These are phyloP conservation scores for Chionomys nivalis DNA, from an alignment of 2,113 vertebrate genomes.

Conservation along the genomic window DNA sequence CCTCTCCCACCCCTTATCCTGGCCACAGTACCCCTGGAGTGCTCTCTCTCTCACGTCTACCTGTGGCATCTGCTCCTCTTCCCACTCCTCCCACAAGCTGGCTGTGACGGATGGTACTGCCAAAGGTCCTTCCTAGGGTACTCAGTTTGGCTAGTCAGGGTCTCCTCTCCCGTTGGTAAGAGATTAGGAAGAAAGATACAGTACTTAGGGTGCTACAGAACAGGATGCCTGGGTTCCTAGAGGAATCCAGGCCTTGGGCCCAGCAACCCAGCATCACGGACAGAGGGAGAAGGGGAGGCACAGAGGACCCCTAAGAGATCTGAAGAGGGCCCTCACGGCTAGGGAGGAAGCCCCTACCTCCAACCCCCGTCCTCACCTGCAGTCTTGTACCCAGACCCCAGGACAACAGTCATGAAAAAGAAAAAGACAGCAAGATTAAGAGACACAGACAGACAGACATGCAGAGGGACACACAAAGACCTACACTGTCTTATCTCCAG, in stretches of 20 bases:
- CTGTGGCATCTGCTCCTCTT: conserved; percentile 37
- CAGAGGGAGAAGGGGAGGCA: not conserved
- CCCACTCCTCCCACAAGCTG: not conserved
- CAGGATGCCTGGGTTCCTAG: not conserved
- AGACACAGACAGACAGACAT: not conserved
- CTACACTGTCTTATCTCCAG: conserved; percentile 80
- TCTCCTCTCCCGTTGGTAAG: conserved; percentile 9
- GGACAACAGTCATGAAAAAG: not conserved
- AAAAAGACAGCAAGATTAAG: not conserved
- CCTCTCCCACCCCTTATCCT: not conserved
- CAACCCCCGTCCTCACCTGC: not conserved
- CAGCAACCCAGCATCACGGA: not conserved
- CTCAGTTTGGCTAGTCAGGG: conserved; percentile 41
- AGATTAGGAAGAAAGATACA: not conserved
- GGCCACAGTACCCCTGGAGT: not conserved
- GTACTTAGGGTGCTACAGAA: not conserved
- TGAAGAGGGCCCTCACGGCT: not conserved
- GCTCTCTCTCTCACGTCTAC: not conserved
- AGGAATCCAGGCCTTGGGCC: not conserved
- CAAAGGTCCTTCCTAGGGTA: conserved; percentile 47
- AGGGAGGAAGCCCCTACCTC: not conserved
- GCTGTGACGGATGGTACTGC: conserved; percentile 15
- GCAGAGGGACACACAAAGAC: conserved; percentile 41
- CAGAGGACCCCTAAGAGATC: not conserved
- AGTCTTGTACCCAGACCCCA: not conserved